Percentiles rank a stretch among this genome's conserved stretches.
Conservation (phyloP, 2,113 vertebrate genomes). For the Thalassoma bifasciatum region DNA sequence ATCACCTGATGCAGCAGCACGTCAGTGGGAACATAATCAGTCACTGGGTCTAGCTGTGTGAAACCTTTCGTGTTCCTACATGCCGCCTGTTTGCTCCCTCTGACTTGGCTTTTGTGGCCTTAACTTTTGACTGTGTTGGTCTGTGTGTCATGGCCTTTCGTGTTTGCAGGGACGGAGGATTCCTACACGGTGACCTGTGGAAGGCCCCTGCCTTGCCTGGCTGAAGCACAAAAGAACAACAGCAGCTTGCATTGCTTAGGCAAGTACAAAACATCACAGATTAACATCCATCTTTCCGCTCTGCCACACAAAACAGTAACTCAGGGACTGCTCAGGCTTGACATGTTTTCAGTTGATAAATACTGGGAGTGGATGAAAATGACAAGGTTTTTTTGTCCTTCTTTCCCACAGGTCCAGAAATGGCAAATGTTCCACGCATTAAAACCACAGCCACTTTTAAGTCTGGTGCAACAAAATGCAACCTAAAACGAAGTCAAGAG, state of each 20-base stretch:
- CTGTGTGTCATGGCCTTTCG: conserved; percentile 64
- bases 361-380: conserved; percentile 16
- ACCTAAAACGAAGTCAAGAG: conserved; percentile 90
- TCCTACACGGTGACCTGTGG: conserved; percentile 89
- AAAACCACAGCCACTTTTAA: conserved; percentile 94
- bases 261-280: conserved; percentile 73
- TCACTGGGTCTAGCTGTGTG: neutral
- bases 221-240: conserved; percentile 80
- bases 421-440: conserved; percentile 82
- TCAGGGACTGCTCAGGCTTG: conserved; percentile 14
- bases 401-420: conserved; percentile 79
- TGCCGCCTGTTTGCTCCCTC: conserved; percentile 66
- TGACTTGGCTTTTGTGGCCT: conserved; percentile 61
- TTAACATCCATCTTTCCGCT: conserved; percentile 68
- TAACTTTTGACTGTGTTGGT: conserved; percentile 61
- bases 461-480: conserved; percentile 91
- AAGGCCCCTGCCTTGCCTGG: conserved; percentile 81
- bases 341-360: conserved; percentile 42
- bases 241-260: conserved; percentile 80
- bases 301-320: conserved; percentile 59
- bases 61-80: conserved; percentile 68
- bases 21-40: conserved; percentile 1
- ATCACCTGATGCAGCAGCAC: neutral
- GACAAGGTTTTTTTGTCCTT: conserved; percentile 28
- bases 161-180: conserved; percentile 84